A percentile compares a stretch with the other conserved stretches of the same genome.
These are phyloP conservation scores for Ormia ochracea DNA, from an alignment of 2,888 invertebrate genomes.

Conservation along the genomic window DNA sequence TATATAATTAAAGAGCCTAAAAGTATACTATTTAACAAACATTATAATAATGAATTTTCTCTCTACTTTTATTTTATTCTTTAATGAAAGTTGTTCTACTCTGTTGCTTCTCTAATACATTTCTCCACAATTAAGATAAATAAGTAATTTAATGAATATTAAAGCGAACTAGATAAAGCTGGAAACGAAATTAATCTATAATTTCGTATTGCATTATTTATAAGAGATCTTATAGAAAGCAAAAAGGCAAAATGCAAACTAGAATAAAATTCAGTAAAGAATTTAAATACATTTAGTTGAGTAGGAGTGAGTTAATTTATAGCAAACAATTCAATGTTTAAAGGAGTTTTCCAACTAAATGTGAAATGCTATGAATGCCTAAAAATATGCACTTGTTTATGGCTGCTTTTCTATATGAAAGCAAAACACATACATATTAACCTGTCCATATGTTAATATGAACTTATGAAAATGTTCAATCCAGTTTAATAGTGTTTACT, in stretches of 20 bases:
- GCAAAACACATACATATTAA: not conserved
- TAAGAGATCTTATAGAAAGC: not conserved
- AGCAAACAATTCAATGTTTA: too few relatives aligned
- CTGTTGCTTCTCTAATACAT: not conserved
- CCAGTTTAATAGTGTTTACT: not conserved
- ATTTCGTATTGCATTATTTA: not conserved
- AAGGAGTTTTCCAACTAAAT: too few relatives aligned
- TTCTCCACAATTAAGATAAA: not conserved
- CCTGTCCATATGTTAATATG: not conserved
- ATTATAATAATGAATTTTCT: not conserved
- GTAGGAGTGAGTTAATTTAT: too few relatives aligned
- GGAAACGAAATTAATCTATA: constrained; percentile 21
- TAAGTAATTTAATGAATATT: not conserved
- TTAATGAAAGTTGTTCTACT: not conserved
- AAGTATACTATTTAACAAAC: not conserved
- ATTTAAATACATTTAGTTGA: not conserved
- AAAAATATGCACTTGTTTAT: not conserved
- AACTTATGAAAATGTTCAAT: constrained; percentile 41
- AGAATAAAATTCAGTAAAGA: not conserved
- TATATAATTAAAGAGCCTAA: not conserved
- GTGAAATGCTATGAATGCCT: not conserved
- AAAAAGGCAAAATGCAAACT: not conserved
- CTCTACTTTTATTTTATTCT: not conserved
- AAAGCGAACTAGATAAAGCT: constrained; percentile 16
- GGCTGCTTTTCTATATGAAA: not conserved